phyloP scores from a whole-genome alignment of 2,113 vertebrate genomes.

The Melanerpes aurifrons region DNA sequence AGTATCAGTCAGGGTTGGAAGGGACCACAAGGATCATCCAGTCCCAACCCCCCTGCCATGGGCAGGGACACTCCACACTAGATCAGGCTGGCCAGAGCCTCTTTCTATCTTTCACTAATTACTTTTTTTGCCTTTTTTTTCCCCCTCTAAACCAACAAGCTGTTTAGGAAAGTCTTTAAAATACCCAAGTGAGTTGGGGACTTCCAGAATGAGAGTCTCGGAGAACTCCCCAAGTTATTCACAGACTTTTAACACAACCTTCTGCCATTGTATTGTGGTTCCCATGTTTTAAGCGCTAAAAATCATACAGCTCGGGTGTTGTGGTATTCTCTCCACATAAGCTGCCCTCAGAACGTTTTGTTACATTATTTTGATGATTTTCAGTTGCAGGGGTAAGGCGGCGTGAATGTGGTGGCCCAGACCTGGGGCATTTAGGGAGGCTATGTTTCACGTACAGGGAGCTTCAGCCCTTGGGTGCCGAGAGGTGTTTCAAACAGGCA shows the following conservation, averaged over 20 bases:
- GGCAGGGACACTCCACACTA: too few species aligned
- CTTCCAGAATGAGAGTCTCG: rapidly evolving
- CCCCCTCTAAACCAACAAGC: background rate
- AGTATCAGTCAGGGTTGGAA: too few species aligned
- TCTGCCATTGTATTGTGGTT: rapidly evolving
- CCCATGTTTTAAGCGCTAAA: background rate
- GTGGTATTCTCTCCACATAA: background rate
- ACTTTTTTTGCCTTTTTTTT: background rate
- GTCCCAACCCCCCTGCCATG: too few species aligned
- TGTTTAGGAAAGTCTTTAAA: background rate
- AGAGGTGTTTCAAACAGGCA: background rate
- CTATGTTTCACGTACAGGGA: rapidly evolving
- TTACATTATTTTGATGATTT: background rate
- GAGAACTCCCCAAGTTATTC: background rate
- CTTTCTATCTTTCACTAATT: background rate
- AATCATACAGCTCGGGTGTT: background rate
- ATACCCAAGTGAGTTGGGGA: background rate
- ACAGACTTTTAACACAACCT: rapidly evolving
- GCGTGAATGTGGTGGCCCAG: rapidly evolving
- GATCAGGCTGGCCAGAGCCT: too few species aligned
- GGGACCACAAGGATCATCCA: too few species aligned
- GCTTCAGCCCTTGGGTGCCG: background rate
- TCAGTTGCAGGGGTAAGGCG: rapidly evolving
- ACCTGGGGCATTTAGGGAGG: background rate
- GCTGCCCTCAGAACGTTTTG: background rate